A percentile compares a stretch with the other conserved stretches of the same genome.
Conservation (phyloP, 2,888 invertebrate genomes). For the Gymnoscelis rufifasciata region DNA sequence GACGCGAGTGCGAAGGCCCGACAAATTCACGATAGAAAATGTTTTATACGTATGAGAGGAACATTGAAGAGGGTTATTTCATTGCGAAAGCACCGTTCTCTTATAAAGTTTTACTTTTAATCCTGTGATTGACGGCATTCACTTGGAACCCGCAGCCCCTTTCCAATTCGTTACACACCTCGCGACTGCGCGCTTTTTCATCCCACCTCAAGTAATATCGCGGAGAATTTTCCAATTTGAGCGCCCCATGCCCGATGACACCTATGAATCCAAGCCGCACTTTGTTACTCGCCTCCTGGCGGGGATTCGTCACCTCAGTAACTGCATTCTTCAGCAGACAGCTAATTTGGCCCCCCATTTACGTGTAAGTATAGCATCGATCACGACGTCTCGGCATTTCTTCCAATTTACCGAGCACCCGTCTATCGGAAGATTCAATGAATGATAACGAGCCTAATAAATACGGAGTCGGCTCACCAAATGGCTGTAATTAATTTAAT, state of each 20-base stretch:
- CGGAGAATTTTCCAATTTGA: constrained; percentile 67
- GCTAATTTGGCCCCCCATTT: constrained; percentile 72
- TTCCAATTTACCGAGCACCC: constrained; percentile 63
- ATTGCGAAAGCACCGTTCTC: neutral
- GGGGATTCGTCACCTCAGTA: constrained; percentile 65
- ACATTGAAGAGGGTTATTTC: neutral
- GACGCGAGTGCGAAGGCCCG: neutral
- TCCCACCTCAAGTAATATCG: constrained; percentile 54
- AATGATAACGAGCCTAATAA: constrained; percentile 79
- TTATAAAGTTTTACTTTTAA: constrained; percentile 6
- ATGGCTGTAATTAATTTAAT: constrained; percentile 77
- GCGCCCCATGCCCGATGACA: constrained; percentile 61
- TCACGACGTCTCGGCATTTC: constrained; percentile 62
- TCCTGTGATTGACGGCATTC: constrained; percentile 17
- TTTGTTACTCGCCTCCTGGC: constrained; percentile 36
- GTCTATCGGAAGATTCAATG: constrained; percentile 75
- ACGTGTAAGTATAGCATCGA: constrained; percentile 71
- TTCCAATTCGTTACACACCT: constrained; percentile 32
- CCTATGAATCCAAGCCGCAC: constrained; percentile 65
- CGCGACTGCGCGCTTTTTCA: constrained; percentile 38
- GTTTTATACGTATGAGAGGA: neutral
- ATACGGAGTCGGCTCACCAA: constrained; percentile 72
- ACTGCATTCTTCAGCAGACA: constrained; percentile 73
- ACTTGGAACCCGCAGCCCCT: constrained; percentile 23
- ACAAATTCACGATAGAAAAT: constrained; percentile 2